phyloP scores from a whole-genome alignment of 2,797 vertebrate species.

The Sarcoramphus papa region DNA sequence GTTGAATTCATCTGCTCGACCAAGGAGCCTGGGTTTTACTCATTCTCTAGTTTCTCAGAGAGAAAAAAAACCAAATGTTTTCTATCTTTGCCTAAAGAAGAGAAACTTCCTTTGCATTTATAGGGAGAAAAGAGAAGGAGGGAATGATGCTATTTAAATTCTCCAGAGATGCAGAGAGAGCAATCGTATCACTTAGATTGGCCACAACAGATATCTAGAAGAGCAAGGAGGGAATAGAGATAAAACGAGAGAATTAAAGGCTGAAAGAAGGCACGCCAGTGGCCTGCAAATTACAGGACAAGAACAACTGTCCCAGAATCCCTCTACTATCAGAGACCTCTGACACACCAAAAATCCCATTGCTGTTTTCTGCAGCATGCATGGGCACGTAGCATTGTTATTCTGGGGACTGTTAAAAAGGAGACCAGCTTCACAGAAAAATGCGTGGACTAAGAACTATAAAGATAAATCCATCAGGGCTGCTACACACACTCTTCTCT shows the following conservation, averaged over 20 bases:
- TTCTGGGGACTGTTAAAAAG: not conserved
- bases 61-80: not conserved
- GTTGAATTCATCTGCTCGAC: rapidly evolving
- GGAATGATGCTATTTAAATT: not conserved
- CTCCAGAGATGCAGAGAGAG: not conserved
- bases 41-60: not conserved
- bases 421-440: not conserved
- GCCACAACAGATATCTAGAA: not conserved
- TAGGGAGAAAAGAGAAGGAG: not conserved
- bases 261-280: not conserved
- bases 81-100: not conserved
- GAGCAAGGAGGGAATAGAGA: not conserved
- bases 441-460: not conserved
- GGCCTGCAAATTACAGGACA: not conserved
- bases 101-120: not conserved
- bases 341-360: not conserved
- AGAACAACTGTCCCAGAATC: not conserved
- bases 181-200: not conserved
- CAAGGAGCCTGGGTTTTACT: not conserved
- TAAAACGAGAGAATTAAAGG: conserved; percentile 6
- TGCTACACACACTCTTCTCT: not conserved
- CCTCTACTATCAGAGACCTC: not conserved
- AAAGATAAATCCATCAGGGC: not conserved
- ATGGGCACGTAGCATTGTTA: not conserved
- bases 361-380: not conserved